phyloP scores from a whole-genome alignment of 2,888 invertebrate genomes.

The Xestobium rufovillosum region DNA sequence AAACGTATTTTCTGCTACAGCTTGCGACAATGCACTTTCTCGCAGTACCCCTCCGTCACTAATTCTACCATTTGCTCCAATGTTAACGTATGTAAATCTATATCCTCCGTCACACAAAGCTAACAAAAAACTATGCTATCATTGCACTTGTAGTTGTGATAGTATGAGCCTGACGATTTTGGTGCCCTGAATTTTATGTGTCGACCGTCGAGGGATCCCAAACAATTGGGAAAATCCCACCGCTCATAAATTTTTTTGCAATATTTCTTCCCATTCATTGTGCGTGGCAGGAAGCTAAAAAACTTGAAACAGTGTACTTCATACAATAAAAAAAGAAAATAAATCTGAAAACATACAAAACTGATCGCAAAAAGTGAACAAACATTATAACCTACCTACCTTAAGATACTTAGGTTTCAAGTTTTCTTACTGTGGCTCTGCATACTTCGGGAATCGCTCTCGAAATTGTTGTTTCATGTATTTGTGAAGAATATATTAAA shows the following conservation, averaged over 20 bases:
- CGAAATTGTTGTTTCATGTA: constrained; percentile 9
- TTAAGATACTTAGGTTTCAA: constrained; percentile 1
- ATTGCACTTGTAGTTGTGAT: constrained; percentile 19
- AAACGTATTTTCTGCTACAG: constrained; percentile 11
- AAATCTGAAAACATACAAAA: too few species aligned
- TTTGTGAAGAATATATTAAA: constrained; percentile 6
- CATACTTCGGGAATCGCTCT: constrained; percentile 7
- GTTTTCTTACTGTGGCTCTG: too few species aligned
- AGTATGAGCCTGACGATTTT: too few species aligned
- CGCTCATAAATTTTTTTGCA: not conserved
- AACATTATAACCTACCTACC: too few species aligned
- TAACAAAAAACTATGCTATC: constrained; percentile 12
- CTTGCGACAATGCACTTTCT: constrained; percentile 8
- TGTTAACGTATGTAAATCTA: constrained; percentile 14
- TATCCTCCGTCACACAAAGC: constrained; percentile 13
- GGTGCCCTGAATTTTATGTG: constrained; percentile 20
- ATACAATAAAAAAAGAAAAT: too few species aligned
- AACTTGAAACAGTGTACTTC: too few species aligned
- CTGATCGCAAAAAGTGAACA: too few species aligned
- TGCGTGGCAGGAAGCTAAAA: not conserved
- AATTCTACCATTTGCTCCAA: constrained; percentile 16
- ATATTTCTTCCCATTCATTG: not conserved
- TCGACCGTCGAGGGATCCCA: constrained; percentile 17
- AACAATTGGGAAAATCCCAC: too few species aligned
- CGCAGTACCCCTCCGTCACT: constrained; percentile 15